Evolutionary conservation across 1,140 invertebrate species (phyloP), one percentile per base, ranked within the genome.

Genomic region (Diorhabda carinulata): DNA sequence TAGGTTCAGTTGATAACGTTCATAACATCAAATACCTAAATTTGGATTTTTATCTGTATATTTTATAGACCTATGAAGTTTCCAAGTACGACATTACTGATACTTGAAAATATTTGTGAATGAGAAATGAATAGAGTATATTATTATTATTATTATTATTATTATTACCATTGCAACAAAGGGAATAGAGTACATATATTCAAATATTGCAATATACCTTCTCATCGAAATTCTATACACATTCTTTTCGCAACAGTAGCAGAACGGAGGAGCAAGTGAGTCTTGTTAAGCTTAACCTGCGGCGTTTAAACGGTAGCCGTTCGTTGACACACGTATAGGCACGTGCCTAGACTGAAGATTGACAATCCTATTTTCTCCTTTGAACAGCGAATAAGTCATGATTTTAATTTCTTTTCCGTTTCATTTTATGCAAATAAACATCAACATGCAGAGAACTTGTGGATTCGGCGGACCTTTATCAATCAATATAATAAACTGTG

Each of bases 221-320:
- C 45, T 5, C 5, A 9, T 52, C 8, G 2, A 9, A 52, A 52
- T 52, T 6, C 45, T 52, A 52, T 52, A 52, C 45, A 52, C 45
- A 52, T 6, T 45, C 45, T 61, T 59, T 73, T 73, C 58, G 70
- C 69, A 71, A 71, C 68, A 58, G 63, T 73, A 71, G 52, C 47
- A 45, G 66, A 47, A 44, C 65, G 25, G 25, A 65, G 62, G 9
- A 56, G 56, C 9, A 65, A 57, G 42, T 60, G 57, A n/a, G 66
- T 67, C 58, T 61, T 67, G 58, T 67, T 67, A 67, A 67, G 57
- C 57, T 41, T 52, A 25, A 40, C 66, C 66, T 44, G 40, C 6
- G 57, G 66, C 57, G 57, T 57, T 8, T 41, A 40, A 61, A 45
- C 66, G 43, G 59, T 68, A 58, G 45, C 61, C 59, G 43, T 5